These are phyloP conservation scores for Muscicapa comitata DNA, from an alignment of 2,797 vertebrate species.

Conservation along the genomic window DNA sequence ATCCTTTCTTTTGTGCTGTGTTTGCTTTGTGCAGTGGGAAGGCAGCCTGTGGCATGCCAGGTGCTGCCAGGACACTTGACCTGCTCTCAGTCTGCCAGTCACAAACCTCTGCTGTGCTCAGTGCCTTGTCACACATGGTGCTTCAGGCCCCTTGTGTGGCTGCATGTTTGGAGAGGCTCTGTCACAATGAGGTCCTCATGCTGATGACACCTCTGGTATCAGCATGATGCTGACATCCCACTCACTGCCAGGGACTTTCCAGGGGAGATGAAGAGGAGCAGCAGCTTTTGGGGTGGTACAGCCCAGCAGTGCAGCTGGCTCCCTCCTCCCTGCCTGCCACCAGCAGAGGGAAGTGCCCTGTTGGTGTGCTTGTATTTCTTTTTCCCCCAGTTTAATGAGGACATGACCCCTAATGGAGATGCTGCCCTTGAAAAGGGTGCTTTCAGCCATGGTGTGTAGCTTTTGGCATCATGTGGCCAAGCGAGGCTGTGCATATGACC, in stretches of 20 bases:
- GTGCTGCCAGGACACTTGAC: background rate
- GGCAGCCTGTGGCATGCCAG: background rate
- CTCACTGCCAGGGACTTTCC: background rate
- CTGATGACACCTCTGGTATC: background rate
- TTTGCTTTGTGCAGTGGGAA: background rate
- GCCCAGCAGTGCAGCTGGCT: background rate
- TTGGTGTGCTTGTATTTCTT: rapidly evolving
- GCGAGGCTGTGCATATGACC: background rate
- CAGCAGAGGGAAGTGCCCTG: rapidly evolving
- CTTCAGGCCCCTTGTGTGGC: background rate
- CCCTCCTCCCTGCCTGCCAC: background rate
- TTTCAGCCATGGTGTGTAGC: background rate
- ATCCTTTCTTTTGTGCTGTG: background rate
- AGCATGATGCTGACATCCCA: background rate
- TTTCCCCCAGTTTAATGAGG: background rate
- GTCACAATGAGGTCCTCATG: background rate
- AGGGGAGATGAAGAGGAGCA: background rate
- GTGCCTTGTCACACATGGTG: background rate
- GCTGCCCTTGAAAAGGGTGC: background rate
- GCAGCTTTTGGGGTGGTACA: background rate
- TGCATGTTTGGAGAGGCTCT: background rate
- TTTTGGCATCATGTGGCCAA: background rate
- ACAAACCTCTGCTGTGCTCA: background rate
- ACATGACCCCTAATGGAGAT: background rate
- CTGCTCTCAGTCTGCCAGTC: background rate